phyloP scores from a whole-genome alignment of 1,140 invertebrate genomes.

The Metopolophium dirhodum region DNA sequence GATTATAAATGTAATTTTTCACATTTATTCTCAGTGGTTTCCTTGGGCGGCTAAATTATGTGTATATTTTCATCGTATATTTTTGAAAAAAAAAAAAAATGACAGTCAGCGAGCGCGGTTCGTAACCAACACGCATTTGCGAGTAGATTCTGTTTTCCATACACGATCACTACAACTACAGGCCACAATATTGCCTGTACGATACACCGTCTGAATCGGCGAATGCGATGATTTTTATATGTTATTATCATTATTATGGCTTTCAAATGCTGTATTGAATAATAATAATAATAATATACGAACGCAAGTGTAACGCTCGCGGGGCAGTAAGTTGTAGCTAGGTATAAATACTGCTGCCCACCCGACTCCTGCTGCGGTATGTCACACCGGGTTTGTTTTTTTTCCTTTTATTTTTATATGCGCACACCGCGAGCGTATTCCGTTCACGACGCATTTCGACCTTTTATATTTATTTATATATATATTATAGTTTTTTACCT shows the following conservation, averaged over 20 bases:
- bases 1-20: not conserved
- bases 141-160: not conserved
- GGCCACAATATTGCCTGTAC: not conserved
- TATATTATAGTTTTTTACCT: not conserved
- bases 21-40: not conserved
- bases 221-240: not conserved
- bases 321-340: not conserved
- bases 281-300: not conserved
- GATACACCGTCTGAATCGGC: not conserved
- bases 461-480: not conserved
- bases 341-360: not conserved
- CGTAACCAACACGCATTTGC: not conserved
- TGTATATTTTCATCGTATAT: too few species aligned
- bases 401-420: not conserved
- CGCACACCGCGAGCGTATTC: not conserved
- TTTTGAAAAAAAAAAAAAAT: not conserved
- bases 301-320: not conserved
- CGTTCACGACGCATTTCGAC: slow-evolving; percentile 13
- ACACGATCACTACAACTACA: not conserved
- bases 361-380: not conserved
- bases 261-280: not conserved
- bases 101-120: not conserved
- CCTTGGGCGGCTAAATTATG: too few species aligned
- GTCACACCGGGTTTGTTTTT: not conserved
- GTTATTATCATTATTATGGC: too few species aligned